Evolutionary conservation across 2,113 vertebrate species (phyloP).

Genomic region (Leptobrachium ailaonicum): DNA sequence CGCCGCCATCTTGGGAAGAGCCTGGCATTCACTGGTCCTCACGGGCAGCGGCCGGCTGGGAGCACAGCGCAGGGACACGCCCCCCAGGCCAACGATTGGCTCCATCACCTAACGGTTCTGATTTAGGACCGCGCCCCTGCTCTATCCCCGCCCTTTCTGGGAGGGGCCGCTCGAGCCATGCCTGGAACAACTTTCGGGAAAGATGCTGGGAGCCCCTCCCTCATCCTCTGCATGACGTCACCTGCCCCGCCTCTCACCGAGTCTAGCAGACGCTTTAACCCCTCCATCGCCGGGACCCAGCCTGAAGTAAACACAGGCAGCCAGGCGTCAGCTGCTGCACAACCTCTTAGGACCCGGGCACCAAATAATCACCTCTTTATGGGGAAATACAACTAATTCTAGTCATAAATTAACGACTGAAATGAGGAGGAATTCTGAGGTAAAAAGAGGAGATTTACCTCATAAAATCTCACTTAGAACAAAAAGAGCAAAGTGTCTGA

Average conservation of each 20-base stretch:
- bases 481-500: no score
- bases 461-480: no score
- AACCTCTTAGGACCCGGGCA: not conserved
- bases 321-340: not conserved
- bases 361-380: no score
- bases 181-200: not conserved
- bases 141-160: not conserved
- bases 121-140: not conserved
- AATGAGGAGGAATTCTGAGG: no score
- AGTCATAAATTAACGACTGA: no score
- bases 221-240: not conserved
- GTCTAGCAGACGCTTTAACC: no score
- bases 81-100: not conserved
- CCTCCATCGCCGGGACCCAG: no score
- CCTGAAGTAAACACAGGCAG: no score
- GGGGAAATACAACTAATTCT: no score
- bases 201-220: not conserved
- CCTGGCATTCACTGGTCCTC: not conserved
- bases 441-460: no score
- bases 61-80: not conserved
- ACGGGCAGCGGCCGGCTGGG: not conserved
- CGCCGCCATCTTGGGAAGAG: constrained; percentile 8
- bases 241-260: no score
- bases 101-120: not conserved
- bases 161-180: not conserved